phyloP scores from a whole-genome alignment of 1,140 invertebrate species.

The Uloborus diversus region DNA sequence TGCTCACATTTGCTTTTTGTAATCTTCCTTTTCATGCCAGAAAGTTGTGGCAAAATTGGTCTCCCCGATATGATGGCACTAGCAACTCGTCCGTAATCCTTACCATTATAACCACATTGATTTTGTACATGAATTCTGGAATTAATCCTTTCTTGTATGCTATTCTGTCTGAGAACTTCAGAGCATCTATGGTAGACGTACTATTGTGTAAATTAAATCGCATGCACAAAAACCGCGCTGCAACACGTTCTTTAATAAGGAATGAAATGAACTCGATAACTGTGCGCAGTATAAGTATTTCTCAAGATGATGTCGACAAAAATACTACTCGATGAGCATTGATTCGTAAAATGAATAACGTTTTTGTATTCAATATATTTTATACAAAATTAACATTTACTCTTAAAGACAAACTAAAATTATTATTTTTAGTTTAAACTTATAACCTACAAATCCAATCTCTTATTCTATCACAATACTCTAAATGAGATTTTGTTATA shows the following conservation, averaged over 20 bases:
- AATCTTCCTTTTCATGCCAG: constrained; percentile 85
- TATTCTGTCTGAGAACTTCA: constrained; percentile 76
- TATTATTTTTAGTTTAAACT: no score
- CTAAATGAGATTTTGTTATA: no score
- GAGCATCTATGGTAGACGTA: constrained; percentile 64
- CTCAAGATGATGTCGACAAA: constrained; percentile 36
- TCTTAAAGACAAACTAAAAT: no score
- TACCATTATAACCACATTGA: constrained; percentile 82
- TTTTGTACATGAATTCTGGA: constrained; percentile 85
- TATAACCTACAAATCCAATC: no score
- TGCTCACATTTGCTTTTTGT: constrained; percentile 83
- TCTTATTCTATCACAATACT: no score
- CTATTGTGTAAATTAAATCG: constrained; percentile 57
- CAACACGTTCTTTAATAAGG: constrained; percentile 39
- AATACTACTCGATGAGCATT: no score
- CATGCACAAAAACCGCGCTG: constrained; percentile 27
- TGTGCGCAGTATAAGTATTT: constrained; percentile 46
- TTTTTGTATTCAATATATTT: no score
- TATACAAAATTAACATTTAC: no score
- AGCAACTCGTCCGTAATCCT: constrained; percentile 77
- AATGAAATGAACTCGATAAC: constrained; percentile 42
- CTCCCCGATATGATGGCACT: constrained; percentile 72
- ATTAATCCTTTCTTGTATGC: constrained; percentile 86
- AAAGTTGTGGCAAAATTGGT: constrained; percentile 81
- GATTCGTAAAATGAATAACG: no score